Evolutionary conservation across 2,113 vertebrate species (phyloP).

Genomic region (Bubo scandiacus): DNA sequence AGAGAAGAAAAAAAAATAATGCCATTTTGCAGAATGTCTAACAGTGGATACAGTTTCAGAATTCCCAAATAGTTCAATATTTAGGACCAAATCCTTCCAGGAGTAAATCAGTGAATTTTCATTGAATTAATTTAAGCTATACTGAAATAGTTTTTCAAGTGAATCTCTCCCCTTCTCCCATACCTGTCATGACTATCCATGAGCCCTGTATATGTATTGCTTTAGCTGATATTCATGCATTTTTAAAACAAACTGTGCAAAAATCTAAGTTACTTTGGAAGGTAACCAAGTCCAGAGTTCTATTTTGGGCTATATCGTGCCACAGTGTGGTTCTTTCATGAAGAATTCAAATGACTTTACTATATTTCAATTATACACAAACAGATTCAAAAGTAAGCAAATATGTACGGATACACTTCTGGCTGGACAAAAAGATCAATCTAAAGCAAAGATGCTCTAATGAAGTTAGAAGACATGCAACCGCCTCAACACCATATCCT

Average conservation of each 20-base stretch:
- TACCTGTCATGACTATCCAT: not conserved
- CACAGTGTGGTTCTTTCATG: not conserved
- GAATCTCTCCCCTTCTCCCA: fast-evolving
- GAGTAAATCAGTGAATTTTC: not conserved
- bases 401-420: not conserved
- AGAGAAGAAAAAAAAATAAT: not conserved
- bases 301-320: not conserved
- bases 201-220: fast-evolving
- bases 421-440: not conserved
- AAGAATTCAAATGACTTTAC: not conserved
- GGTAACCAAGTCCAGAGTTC: not conserved
- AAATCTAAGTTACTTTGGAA: not conserved
- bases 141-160: not conserved
- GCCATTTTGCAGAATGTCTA: not conserved
- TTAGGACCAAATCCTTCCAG: not conserved
- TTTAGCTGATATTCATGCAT: not conserved
- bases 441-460: not conserved
- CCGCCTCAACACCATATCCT: not conserved
- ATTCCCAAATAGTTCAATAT: not conserved
- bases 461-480: not conserved
- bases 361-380: not conserved
- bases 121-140: not conserved
- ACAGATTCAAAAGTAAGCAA: not conserved
- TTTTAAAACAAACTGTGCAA: not conserved
- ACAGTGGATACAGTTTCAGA: not conserved